Percentiles rank a stretch among this genome's conserved stretches.
phyloP scores from a whole-genome alignment of 2,888 invertebrate genomes.

The Tetragonisca angustula region DNA sequence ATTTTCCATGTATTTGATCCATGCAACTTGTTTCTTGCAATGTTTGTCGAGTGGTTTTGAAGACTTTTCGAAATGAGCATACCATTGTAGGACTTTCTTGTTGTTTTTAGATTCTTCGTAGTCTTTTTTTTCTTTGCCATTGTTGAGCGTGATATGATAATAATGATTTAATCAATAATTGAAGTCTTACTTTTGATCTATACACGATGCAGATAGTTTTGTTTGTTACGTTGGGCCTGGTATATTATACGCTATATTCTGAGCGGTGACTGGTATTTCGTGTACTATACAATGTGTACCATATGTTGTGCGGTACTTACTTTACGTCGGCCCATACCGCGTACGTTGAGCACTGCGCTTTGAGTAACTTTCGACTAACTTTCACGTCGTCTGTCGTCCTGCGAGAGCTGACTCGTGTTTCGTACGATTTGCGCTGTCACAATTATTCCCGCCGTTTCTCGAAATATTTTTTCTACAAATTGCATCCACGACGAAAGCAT shows the following conservation, averaged over 20 bases:
- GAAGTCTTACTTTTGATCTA: not conserved
- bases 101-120: not conserved
- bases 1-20: not conserved
- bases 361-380: not conserved
- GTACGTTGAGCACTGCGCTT: not conserved
- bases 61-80: not conserved
- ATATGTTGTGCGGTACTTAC: not conserved
- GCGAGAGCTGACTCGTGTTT: not conserved
- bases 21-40: not conserved
- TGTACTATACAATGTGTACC: slow-evolving; percentile 15
- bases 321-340: not conserved
- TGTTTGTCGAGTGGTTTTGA: not conserved
- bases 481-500: not conserved
- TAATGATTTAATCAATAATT: not conserved
- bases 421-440: not conserved
- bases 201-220: slow-evolving; percentile 3
- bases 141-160: not conserved
- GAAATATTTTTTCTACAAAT: not conserved
- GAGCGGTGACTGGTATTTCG: slow-evolving; percentile 13
- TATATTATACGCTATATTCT: too few species aligned
- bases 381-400: not conserved
- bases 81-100: not conserved
- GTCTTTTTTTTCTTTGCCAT: not conserved
- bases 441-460: slow-evolving; percentile 1
- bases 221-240: too few species aligned